Percentiles rank a stretch among this genome's conserved stretches.
phyloP scores from a whole-genome alignment of 2,797 vertebrate species.

The Emydoidea blandingii region DNA sequence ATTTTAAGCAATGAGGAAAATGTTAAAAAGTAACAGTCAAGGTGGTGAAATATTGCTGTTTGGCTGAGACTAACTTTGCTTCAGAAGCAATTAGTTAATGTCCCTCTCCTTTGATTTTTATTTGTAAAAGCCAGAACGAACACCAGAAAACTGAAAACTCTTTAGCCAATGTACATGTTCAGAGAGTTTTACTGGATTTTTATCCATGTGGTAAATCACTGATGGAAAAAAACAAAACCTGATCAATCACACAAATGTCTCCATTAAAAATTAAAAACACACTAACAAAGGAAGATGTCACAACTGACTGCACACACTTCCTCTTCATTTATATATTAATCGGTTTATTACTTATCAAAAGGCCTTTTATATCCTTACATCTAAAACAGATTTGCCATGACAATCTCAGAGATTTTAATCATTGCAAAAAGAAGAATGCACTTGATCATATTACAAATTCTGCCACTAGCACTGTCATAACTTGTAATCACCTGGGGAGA shows the following conservation, averaged over 20 bases:
- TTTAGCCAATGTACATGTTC: background rate
- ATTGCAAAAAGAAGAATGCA: too few relatives aligned
- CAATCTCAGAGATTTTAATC: background rate
- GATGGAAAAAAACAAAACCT: background rate
- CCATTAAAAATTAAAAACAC: background rate
- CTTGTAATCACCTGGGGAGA: background rate
- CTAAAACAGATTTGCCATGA: background rate
- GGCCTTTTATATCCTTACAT: background rate
- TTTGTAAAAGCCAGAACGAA: background rate
- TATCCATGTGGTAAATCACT: background rate
- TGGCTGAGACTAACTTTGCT: background rate
- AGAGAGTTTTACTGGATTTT: background rate
- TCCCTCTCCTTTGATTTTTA: background rate
- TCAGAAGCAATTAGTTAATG: background rate
- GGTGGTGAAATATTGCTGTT: background rate
- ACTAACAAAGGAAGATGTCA: background rate
- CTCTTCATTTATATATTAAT: background rate
- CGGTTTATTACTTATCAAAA: background rate
- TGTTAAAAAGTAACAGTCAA: background rate
- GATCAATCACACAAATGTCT: background rate
- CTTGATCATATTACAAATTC: background rate
- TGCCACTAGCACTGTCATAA: background rate
- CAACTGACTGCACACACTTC: background rate
- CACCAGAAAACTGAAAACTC: background rate
- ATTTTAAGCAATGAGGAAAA: background rate